These are phyloP conservation scores for Andinoacara biseriatus DNA, from an alignment of 2,113 vertebrate species.

Conservation along the genomic window DNA sequence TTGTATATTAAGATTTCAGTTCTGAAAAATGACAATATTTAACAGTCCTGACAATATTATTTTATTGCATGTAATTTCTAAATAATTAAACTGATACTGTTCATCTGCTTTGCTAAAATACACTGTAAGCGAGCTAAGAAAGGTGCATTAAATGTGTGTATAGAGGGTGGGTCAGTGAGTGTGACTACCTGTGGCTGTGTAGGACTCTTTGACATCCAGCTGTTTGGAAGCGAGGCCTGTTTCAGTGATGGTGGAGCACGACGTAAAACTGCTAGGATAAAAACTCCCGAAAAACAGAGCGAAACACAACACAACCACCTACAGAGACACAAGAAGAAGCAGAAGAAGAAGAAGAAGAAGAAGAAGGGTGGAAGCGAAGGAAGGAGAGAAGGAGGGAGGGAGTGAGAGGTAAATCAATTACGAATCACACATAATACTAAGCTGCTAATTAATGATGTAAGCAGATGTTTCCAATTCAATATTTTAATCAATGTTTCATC, in stretches of 20 bases:
- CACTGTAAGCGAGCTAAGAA: accelerated
- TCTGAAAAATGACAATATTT: not conserved
- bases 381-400: not conserved
- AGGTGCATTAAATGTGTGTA: not conserved
- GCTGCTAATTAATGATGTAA: constrained; percentile 50
- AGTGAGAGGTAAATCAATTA: constrained; percentile 27
- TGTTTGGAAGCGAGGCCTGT: constrained; percentile 83
- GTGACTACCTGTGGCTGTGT: constrained; percentile 86
- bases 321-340: not conserved
- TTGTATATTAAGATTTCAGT: too few species aligned
- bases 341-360: not conserved
- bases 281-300: constrained; percentile 92
- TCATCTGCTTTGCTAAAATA: not conserved
- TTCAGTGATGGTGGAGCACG: constrained; percentile 86
- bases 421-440: constrained; percentile 22
- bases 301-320: constrained; percentile 95
- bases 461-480: constrained; percentile 59
- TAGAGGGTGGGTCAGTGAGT: not conserved
- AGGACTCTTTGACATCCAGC: constrained; percentile 85
- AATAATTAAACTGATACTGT: not conserved
- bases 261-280: constrained; percentile 84
- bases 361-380: not conserved
- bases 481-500: constrained; percentile 50
- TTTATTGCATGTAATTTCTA: not conserved
- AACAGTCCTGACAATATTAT: not conserved